phyloP scores from a whole-genome alignment of 1,140 invertebrate species.

The Formica exsecta region DNA sequence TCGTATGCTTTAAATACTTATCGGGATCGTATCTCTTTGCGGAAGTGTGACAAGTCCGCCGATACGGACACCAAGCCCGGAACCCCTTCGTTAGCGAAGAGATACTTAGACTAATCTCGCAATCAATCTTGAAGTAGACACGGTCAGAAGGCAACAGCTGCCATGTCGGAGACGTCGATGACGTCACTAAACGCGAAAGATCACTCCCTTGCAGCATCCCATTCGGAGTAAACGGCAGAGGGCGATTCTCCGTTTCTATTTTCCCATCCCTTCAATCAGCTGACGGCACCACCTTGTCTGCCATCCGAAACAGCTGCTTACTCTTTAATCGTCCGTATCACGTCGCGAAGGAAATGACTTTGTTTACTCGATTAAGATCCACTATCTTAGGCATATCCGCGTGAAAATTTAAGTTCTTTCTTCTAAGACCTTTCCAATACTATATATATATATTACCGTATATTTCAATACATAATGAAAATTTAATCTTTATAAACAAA shows the following conservation, averaged over 20 bases:
- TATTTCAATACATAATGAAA: no score
- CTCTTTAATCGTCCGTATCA: constrained; percentile 58
- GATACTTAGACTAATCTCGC: constrained; percentile 74
- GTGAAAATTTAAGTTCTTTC: neutral
- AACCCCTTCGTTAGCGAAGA: constrained; percentile 67
- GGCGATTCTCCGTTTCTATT: constrained; percentile 48
- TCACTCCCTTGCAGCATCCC: constrained; percentile 75
- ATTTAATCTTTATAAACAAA: no score
- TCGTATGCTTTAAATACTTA: neutral
- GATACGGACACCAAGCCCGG: constrained; percentile 47
- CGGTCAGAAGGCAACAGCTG: constrained; percentile 73
- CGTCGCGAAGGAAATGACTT: constrained; percentile 1
- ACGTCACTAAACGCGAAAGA: constrained; percentile 72
- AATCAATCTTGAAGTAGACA: constrained; percentile 74
- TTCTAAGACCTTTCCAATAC: neutral
- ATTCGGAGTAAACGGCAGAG: constrained; percentile 68
- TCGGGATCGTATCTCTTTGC: constrained; percentile 8
- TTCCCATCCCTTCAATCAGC: constrained; percentile 71
- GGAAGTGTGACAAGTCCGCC: constrained; percentile 23
- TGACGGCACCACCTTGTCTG: constrained; percentile 58
- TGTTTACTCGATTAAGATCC: constrained; percentile 12
- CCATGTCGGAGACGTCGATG: constrained; percentile 55
- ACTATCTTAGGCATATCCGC: constrained; percentile 19
- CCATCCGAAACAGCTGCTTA: constrained; percentile 68
- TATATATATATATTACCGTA: neutral